Conservation (phyloP, 2,113 vertebrate species). For the Lichenostomus cassidix region DNA sequence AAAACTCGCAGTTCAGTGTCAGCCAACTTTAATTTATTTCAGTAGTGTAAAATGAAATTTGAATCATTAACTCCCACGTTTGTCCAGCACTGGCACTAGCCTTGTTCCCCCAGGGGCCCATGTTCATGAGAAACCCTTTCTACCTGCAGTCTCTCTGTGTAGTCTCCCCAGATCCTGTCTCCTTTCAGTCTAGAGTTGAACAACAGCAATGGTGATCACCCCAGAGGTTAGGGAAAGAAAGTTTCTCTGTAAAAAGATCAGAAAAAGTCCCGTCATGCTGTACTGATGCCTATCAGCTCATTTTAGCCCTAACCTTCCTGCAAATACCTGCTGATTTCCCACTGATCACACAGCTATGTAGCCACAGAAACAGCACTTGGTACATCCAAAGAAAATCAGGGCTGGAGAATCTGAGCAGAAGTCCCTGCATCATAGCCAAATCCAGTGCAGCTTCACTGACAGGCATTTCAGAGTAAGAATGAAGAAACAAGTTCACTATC, state of each 20-base stretch:
- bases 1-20: not conserved
- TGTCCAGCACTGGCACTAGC: not conserved
- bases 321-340: not conserved
- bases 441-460: not conserved
- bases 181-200: not conserved
- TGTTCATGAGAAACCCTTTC: not conserved
- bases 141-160: not conserved
- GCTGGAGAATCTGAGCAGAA: not conserved
- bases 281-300: not conserved
- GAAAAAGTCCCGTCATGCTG: not conserved
- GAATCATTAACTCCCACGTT: not conserved
- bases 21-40: conserved; percentile 20
- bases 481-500: not conserved
- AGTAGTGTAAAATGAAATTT: not conserved
- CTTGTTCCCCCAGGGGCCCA: not conserved
- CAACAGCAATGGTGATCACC: not conserved
- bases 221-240: not conserved
- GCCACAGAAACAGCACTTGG: not conserved
- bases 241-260: not conserved
- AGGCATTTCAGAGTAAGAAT: not conserved
- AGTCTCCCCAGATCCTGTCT: not conserved
- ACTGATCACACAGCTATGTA: not conserved
- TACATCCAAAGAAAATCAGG: not conserved
- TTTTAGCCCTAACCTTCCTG: not conserved
- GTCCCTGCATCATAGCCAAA: not conserved